Base-by-base conservation (phyloP, 2,888 invertebrate species). In the Polydrusus pterygomalis region DNA sequence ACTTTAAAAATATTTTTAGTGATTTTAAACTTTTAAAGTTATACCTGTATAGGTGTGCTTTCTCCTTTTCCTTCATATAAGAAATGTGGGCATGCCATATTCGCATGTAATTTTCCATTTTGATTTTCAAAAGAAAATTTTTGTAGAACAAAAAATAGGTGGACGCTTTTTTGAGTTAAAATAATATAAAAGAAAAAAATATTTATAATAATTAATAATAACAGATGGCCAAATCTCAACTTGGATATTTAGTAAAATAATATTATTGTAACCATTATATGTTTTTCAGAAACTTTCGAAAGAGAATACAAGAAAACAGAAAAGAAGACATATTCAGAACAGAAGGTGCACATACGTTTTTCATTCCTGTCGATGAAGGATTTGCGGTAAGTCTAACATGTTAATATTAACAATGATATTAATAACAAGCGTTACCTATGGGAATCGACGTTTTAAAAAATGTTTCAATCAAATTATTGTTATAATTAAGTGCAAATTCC, bases 351-450 rank as follows among this genome's bases (percentile, higher is more conserved):
- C 94, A 94, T 86, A 97, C 97, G 15, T 97, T 96, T 88, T 95
- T 97, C 85, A 93, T 97, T 82, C 97, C 97, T 8, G 93, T 97
- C 54, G 96, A 97, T 87, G 95, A 95, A 86, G 96, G 96, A 74
- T 95, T 96, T 83, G 94, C 94, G 91, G 96, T 96, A 89, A 88
- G 77, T 77, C 13, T 38, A 25, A 25, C 25, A 25, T 3, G 25
- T 25, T 5, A 1, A 25, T 25, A n/a, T n/a, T n/a, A n/a, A n/a
- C n/a, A n/a, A n/a, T n/a, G n/a, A n/a, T n/a, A n/a, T n/a, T n/a
- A n/a, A n/a, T n/a, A n/a, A n/a, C n/a, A n/a, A n/a, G n/a, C n/a
- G n/a, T n/a, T n/a, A n/a, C n/a, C n/a, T n/a, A n/a, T n/a, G n/a
- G n/a, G n/a, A n/a, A n/a, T n/a, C n/a, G n/a, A n/a, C n/a, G n/a